Conservation (phyloP, 2,113 vertebrate genomes). For the Forbesichthys papilliferus region DNA sequence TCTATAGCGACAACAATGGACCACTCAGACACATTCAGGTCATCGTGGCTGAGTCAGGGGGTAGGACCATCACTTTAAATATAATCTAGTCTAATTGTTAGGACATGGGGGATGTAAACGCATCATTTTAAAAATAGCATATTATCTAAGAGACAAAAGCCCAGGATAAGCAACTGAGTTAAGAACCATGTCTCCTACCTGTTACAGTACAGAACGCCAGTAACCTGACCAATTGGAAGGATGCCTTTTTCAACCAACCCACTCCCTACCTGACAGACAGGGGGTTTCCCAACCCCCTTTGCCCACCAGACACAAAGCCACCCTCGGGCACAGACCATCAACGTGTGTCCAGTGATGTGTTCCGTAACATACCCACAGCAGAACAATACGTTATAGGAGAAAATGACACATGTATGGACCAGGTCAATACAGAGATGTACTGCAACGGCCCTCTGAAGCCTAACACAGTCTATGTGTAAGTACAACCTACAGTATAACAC, state of each 20-base stretch:
- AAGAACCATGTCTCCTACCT: constrained; percentile 21
- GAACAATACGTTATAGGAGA: constrained; percentile 87
- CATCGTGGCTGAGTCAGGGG: constrained; percentile 90
- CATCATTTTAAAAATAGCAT: too few relatives aligned
- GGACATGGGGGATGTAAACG: not conserved
- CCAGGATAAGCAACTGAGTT: constrained; percentile 18
- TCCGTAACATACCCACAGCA: constrained; percentile 53
- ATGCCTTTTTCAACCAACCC: constrained; percentile 83
- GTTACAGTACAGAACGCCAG: constrained; percentile 83
- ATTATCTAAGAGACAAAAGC: constrained; percentile 5
- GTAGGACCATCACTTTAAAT: constrained; percentile 72
- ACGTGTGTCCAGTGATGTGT: constrained; percentile 2
- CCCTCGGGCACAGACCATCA: not conserved
- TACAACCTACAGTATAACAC: constrained; percentile 29
- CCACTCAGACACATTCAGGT: constrained; percentile 92
- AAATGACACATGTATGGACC: constrained; percentile 78
- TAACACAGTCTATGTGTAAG: constrained; percentile 91
- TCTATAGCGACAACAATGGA: constrained; percentile 92
- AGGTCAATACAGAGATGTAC: constrained; percentile 79
- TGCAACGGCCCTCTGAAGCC: constrained; percentile 96
- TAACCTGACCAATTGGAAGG: constrained; percentile 92
- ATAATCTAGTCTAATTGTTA: constrained; percentile 17
- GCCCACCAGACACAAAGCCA: constrained; percentile 57
- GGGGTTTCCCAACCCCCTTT: constrained; percentile 88
- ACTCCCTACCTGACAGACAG: constrained; percentile 89